Evolutionary conservation across 1,140 invertebrate species (phyloP).

Genomic region (Drosophila equinoxialis): DNA sequence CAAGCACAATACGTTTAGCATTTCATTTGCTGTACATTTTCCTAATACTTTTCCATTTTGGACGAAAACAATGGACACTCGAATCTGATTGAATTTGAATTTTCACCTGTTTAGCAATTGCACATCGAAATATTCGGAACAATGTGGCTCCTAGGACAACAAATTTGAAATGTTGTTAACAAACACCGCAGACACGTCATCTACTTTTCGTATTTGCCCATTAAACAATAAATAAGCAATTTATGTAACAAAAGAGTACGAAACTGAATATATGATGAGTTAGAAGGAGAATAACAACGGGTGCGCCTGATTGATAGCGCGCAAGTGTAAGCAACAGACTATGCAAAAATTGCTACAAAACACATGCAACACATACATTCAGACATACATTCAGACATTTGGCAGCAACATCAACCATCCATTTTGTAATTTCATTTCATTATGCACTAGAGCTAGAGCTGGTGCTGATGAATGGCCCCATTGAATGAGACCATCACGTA

Average conservation of each 20-base stretch:
- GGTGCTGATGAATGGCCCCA: conserved; percentile 45
- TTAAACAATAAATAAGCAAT: conserved; percentile 81
- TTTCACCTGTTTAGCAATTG: conserved; percentile 42
- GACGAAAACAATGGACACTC: conserved; percentile 17
- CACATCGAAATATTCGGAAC: conserved; percentile 16
- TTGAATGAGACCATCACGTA: conserved; percentile 16
- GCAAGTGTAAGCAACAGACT: conserved; percentile 33
- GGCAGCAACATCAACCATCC: conserved; percentile 16
- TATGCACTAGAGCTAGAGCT: conserved; percentile 36
- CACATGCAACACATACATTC: conserved; percentile 15
- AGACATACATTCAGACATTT: background rate
- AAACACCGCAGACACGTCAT: conserved; percentile 33
- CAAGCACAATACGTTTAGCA: conserved; percentile 38
- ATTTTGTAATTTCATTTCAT: conserved; percentile 77
- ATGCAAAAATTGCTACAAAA: conserved; percentile 57
- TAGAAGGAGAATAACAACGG: conserved; percentile 1
- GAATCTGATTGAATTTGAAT: conserved; percentile 35
- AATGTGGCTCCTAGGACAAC: conserved; percentile 39
- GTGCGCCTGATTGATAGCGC: conserved; percentile 2
- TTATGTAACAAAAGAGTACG: conserved; percentile 55
- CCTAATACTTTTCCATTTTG: conserved; percentile 25
- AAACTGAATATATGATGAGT: background rate
- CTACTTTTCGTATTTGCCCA: conserved; percentile 32
- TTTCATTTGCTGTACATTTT: background rate
- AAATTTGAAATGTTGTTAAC: conserved; percentile 64